These are phyloP conservation scores for Strix uralensis DNA, from an alignment of 2,113 vertebrate species.

Conservation along the genomic window DNA sequence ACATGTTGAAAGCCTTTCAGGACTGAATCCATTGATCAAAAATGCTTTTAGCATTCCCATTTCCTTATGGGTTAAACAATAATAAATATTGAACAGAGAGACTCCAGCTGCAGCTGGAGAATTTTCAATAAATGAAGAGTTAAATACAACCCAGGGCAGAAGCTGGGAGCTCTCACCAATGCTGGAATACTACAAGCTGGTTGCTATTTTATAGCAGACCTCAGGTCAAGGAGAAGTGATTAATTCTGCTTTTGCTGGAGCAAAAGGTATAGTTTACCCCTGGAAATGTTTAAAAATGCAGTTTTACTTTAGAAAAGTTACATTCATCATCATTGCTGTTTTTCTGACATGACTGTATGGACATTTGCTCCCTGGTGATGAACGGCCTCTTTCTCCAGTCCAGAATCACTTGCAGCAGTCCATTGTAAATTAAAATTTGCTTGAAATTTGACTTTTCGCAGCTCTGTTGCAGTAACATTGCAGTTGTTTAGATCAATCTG, in stretches of 20 bases:
- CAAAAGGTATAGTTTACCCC: background rate
- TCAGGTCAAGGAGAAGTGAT: background rate
- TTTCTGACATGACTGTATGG: background rate
- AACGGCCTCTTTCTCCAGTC: background rate
- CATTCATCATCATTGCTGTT: background rate
- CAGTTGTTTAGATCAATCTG: background rate
- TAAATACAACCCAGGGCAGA: background rate
- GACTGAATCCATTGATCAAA: background rate
- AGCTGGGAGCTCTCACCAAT: background rate
- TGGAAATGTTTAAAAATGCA: background rate
- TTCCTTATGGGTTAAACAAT: conserved; percentile 5
- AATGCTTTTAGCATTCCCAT: background rate
- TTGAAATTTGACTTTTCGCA: background rate
- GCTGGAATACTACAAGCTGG: background rate
- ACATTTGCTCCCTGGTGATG: background rate
- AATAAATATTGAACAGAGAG: conserved; percentile 19
- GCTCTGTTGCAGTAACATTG: background rate
- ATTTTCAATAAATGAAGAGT: conserved; percentile 31
- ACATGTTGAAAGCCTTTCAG: background rate
- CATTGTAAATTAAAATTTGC: background rate
- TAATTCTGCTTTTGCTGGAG: background rate
- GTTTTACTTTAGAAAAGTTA: background rate
- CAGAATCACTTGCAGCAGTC: background rate
- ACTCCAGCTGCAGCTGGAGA: background rate
- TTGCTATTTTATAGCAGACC: background rate